Percentiles rank a stretch among this genome's conserved stretches.
Evolutionary conservation across 1,140 invertebrate genomes (phyloP).

Genomic region (Trichonephila clavipes): DNA sequence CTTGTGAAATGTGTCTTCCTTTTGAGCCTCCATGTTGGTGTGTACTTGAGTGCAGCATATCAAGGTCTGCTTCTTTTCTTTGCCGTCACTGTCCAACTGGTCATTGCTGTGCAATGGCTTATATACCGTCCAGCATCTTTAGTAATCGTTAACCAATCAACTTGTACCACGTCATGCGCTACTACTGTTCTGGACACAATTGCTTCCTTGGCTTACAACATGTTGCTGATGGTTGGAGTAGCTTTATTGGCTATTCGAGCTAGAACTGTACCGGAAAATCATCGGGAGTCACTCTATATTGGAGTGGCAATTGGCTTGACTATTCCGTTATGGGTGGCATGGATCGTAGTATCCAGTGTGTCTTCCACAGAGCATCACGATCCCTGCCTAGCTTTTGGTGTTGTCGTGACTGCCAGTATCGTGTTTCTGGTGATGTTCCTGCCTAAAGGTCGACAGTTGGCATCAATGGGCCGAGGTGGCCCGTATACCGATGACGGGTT

Average conservation of each 20-base stretch:
- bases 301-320: slow-evolving; percentile 90
- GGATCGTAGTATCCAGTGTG: slow-evolving; percentile 87
- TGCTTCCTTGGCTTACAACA: slow-evolving; percentile 89
- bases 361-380: slow-evolving; percentile 85
- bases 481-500: slow-evolving; percentile 89
- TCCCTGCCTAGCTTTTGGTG: slow-evolving; percentile 92
- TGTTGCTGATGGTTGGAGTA: slow-evolving; percentile 91
- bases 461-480: slow-evolving; percentile 91
- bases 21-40: slow-evolving; percentile 93
- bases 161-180: slow-evolving; percentile 75
- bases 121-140: slow-evolving; percentile 66
- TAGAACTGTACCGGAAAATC: slow-evolving; percentile 93
- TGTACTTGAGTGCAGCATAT: slow-evolving; percentile 95
- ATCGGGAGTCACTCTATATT: slow-evolving; percentile 93
- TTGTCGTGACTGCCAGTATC: slow-evolving; percentile 89
- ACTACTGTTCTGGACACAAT: slow-evolving; percentile 84
- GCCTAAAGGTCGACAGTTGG: slow-evolving; percentile 89
- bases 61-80: slow-evolving; percentile 93
- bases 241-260: slow-evolving; percentile 89
- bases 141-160: slow-evolving; percentile 62
- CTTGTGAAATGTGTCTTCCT: slow-evolving; percentile 97
- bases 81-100: slow-evolving; percentile 87
- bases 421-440: slow-evolving; percentile 96
- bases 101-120: slow-evolving; percentile 84
- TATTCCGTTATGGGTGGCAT: slow-evolving; percentile 92